Evolutionary conservation across 2,888 invertebrate species (phyloP), one percentile per base, ranked within the genome.

Genomic region (Agrochola macilenta): DNA sequence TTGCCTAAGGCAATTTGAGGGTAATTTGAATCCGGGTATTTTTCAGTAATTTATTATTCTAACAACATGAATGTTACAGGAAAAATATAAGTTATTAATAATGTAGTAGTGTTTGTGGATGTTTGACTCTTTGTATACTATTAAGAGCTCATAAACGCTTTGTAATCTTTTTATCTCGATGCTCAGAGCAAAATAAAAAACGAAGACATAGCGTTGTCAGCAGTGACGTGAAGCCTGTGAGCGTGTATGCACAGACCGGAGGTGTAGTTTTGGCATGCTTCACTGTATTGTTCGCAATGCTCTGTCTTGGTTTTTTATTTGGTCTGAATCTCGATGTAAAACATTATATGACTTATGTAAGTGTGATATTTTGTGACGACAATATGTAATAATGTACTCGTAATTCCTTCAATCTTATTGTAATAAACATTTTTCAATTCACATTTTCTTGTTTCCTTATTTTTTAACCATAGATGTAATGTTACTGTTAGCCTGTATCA

Each of bases 301-400:
- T 35, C 35, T 35, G 35, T 35, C 35, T 3, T 35, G 35, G 35
- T 35, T 35, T 35, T 35, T 35, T 35, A 35, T 35, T 35, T 35
- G 35, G 35, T 35, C 35, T 35, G 35, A 35, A 58, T 68, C 78
- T 64, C 8, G 4, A 69, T 78, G 39, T 72, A 39, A 39, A 66
- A 49, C 26, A 46, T 43, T 63, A 17, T 46, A 30, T 46, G 11
- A 57, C 46, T 74, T 74, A 39, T n/a, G 7, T 74, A 52, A 14
- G 26, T 66, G 30, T 57, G 17, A 49, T 57, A 74, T 74, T 74
- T 66, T 63, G n/a, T 61, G 7, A 54, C 30, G 60, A 46, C 26
- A 61, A 54, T 74, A 61, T 75, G 14, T 57, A 49, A 74, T 63
- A 5, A 81, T 74, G 52, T n/a, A n/a, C n/a, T n/a, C n/a, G n/a